These are phyloP conservation scores for Cydia splendana DNA, from an alignment of 1,140 invertebrate species.

Conservation along the genomic window DNA sequence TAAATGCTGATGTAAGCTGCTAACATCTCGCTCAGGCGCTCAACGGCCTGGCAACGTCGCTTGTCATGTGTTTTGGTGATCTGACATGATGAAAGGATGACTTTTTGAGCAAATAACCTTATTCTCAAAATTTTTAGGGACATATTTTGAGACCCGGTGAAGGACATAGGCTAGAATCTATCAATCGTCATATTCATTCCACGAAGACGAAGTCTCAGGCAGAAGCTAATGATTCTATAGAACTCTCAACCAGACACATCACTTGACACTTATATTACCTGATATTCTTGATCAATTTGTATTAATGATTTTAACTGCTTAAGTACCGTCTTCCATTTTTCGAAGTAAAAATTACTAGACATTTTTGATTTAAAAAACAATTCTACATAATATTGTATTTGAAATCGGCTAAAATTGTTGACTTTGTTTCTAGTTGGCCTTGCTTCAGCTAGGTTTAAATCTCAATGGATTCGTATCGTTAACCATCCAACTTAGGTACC, in stretches of 20 bases:
- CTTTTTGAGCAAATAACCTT: too few relatives aligned
- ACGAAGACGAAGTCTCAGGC: too few relatives aligned
- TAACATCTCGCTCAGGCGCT: conserved; percentile 46
- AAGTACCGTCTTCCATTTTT: conserved; percentile 55
- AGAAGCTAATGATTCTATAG: too few relatives aligned
- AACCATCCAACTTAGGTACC: too few relatives aligned
- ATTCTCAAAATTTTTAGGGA: too few relatives aligned
- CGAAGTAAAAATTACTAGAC: conserved; percentile 61
- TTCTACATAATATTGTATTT: conserved; percentile 31
- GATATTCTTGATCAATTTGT: conserved; percentile 54
- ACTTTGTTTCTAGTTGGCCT: neutral
- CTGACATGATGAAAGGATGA: conserved; percentile 39
- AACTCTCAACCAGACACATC: neutral
- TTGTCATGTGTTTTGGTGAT: conserved; percentile 50
- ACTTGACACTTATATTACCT: conserved; percentile 43
- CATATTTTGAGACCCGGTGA: too few relatives aligned
- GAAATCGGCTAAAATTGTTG: neutral
- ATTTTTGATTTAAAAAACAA: conserved; percentile 49
- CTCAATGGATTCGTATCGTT: too few relatives aligned
- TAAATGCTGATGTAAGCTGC: conserved; percentile 53
- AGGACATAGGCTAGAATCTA: too few relatives aligned
- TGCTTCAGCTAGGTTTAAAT: neutral
- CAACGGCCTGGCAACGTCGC: conserved; percentile 46
- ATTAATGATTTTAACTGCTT: conserved; percentile 43
- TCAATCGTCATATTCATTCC: too few relatives aligned